Conservation (phyloP, 2,888 invertebrate genomes). For the Anthophora plumipes region DNA sequence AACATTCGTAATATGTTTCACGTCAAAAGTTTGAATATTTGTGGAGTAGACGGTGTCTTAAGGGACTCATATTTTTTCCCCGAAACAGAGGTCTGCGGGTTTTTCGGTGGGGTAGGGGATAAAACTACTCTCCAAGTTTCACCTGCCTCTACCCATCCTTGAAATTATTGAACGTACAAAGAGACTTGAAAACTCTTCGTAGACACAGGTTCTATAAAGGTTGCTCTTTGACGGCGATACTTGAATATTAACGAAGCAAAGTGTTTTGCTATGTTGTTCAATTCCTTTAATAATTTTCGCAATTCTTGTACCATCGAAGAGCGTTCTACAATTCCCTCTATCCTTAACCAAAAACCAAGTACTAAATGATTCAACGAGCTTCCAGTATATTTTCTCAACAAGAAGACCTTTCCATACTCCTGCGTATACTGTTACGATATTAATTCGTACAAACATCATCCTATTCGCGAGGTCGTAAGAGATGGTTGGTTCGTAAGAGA, state of each 20-base stretch:
- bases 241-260: no score
- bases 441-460: background rate
- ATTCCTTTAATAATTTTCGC: no score
- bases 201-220: no score
- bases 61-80: slow-evolving; percentile 12
- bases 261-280: no score
- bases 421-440: background rate
- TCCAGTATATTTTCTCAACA: background rate
- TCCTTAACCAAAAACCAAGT: background rate
- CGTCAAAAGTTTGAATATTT: background rate
- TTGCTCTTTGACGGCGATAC: no score
- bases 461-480: background rate
- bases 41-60: background rate
- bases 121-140: background rate
- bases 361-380: background rate
- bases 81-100: no score
- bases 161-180: slow-evolving; percentile 10
- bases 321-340: background rate
- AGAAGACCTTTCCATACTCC: background rate
- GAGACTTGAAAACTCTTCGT: background rate
- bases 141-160: no score
- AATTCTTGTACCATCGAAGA: no score
- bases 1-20: background rate
- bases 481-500: background rate
- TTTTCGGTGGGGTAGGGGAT: no score